Conservation (phyloP, 2,888 invertebrate species). For the Tenthredo scrophulariae region DNA sequence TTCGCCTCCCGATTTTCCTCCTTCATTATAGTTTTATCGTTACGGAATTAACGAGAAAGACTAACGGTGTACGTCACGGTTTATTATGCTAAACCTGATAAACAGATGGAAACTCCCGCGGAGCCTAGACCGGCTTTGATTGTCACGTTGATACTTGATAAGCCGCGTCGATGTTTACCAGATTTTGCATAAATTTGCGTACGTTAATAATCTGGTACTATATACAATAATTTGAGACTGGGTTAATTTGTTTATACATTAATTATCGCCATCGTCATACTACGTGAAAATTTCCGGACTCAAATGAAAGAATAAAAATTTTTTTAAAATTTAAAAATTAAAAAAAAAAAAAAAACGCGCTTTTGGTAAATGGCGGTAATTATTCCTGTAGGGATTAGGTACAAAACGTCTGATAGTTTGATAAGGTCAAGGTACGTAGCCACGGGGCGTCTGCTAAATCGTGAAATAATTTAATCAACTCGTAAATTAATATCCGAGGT, state of each 20-base stretch:
- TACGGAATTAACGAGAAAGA: conserved; percentile 27
- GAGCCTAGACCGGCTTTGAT: conserved; percentile 41
- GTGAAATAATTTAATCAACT: conserved; percentile 32
- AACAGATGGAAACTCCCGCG: conserved; percentile 44
- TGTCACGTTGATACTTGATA: conserved; percentile 46
- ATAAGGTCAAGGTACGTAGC: not conserved
- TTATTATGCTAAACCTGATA: conserved; percentile 42
- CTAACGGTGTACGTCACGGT: conserved; percentile 19
- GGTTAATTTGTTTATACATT: not conserved
- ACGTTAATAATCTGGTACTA: not conserved
- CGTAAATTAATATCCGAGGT: conserved; percentile 34
- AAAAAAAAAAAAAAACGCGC: not conserved
- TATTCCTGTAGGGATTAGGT: not conserved
- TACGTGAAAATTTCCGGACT: not conserved
- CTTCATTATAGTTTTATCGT: not conserved
- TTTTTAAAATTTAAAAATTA: too few relatives aligned
- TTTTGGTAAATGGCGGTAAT: not conserved
- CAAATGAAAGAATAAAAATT: not conserved
- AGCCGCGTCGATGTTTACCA: conserved; percentile 7
- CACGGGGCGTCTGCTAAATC: not conserved
- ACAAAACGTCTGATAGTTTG: not conserved
- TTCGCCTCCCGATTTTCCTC: not conserved
- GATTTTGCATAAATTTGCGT: conserved; percentile 40
- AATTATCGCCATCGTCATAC: not conserved
- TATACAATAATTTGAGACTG: not conserved